These are phyloP conservation scores for Spialia ferax DNA, from an alignment of 2,888 invertebrate genomes.

Conservation along the genomic window DNA sequence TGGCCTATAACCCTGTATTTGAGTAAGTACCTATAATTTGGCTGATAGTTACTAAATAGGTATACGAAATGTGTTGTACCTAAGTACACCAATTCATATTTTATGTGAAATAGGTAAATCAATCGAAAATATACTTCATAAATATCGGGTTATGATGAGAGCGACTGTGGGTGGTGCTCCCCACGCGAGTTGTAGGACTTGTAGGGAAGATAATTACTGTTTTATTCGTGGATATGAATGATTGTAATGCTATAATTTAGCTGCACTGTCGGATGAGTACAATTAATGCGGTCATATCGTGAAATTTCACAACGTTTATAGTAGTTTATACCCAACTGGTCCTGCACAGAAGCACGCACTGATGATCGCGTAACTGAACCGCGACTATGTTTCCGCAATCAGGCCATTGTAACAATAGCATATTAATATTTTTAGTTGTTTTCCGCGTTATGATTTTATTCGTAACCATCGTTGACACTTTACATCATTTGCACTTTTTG, in stretches of 20 bases:
- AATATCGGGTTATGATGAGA: no score
- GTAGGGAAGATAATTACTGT: neutral
- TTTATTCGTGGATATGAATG: neutral
- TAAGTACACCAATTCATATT: no score
- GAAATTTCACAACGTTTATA: neutral
- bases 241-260: neutral
- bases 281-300: neutral
- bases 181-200: no score
- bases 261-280: neutral
- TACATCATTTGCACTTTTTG: neutral
- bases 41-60: no score
- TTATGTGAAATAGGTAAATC: no score
- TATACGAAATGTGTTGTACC: no score
- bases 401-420: slow-evolving; percentile 18
- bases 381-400: slow-evolving; percentile 24
- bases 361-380: slow-evolving; percentile 19
- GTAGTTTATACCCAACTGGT: neutral
- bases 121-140: no score
- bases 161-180: no score
- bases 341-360: slow-evolving; percentile 8
- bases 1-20: no score
- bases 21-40: no score
- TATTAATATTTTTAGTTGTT: slow-evolving; percentile 18
- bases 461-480: no score
- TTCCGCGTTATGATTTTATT: slow-evolving; percentile 15